Evolutionary conservation across 2,888 invertebrate genomes (phyloP).

Genomic region (Sthenelais limicola): DNA sequence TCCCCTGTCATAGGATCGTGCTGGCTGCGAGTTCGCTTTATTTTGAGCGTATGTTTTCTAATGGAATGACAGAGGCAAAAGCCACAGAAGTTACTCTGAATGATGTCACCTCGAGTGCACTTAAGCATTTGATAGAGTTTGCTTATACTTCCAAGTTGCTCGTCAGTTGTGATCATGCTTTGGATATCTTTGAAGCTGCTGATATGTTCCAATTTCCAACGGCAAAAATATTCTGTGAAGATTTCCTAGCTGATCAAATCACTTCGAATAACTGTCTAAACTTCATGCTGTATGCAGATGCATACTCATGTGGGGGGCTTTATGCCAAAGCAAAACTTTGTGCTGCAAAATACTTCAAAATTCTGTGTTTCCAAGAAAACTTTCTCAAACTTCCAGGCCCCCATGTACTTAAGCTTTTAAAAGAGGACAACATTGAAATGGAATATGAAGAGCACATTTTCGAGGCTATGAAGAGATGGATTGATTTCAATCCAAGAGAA

Average conservation of each 20-base stretch:
- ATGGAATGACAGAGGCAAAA: conserved; percentile 66
- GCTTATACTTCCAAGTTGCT: conserved; percentile 70
- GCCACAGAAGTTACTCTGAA: conserved; percentile 65
- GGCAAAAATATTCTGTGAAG: conserved; percentile 65
- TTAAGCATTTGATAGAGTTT: conserved; percentile 69
- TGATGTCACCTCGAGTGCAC: conserved; percentile 68
- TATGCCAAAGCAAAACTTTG: conserved; percentile 46
- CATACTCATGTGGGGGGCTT: conserved; percentile 48
- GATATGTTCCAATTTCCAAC: conserved; percentile 70
- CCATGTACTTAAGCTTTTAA: conserved; percentile 61
- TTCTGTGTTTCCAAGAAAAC: conserved; percentile 63
- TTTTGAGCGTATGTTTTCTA: conserved; percentile 71
- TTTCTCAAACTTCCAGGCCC: conserved; percentile 65
- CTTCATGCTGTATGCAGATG: conserved; percentile 53
- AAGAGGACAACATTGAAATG: conserved; percentile 69
- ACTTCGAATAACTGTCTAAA: conserved; percentile 54
- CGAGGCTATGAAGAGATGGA: conserved; percentile 68
- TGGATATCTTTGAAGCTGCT: conserved; percentile 70
- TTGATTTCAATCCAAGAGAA: conserved; percentile 60
- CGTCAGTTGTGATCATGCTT: conserved; percentile 67
- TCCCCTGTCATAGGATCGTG: conserved; percentile 70
- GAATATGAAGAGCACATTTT: conserved; percentile 68
- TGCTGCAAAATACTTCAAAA: conserved; percentile 39
- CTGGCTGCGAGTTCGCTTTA: conserved; percentile 71
- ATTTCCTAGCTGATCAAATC: conserved; percentile 66